These are phyloP conservation scores for Lycodopsis pacificus DNA, from an alignment of 2,797 vertebrate species.

Conservation along the genomic window DNA sequence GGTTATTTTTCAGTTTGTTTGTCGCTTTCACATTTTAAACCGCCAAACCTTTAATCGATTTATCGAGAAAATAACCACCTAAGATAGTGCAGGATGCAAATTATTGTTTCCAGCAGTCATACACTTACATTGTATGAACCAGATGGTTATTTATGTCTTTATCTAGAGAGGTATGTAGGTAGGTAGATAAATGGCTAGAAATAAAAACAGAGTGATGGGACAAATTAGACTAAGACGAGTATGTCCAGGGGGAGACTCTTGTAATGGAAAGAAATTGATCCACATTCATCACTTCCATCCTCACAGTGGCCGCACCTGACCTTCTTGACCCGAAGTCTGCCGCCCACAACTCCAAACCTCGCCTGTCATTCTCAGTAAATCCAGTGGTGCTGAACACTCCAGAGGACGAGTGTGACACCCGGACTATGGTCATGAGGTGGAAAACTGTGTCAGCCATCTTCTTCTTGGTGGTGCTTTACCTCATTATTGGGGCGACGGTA, in stretches of 20 bases:
- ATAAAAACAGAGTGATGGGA: not conserved
- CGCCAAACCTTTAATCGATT: not conserved
- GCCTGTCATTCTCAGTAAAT: conserved; percentile 94
- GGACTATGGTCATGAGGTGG: conserved; percentile 98
- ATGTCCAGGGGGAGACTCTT: not conserved
- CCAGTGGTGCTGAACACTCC: conserved; percentile 88
- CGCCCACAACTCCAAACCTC: conserved; percentile 94
- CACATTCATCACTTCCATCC: conserved; percentile 41
- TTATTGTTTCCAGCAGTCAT: not conserved
- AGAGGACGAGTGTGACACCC: conserved; percentile 89
- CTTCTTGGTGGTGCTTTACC: conserved; percentile 95
- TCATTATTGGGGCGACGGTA: conserved; percentile 95
- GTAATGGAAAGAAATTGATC: conserved; percentile 21
- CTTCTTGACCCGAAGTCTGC: conserved; percentile 98
- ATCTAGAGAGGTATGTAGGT: not conserved
- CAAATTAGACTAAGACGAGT: not conserved
- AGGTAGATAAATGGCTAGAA: not conserved
- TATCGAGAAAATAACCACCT: not conserved
- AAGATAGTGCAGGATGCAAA: not conserved
- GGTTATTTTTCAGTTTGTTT: not conserved
- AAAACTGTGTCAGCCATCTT: conserved; percentile 98
- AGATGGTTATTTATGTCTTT: not conserved
- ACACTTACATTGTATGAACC: not conserved
- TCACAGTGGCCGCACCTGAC: conserved; percentile 97
- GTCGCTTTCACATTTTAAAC: not conserved